Conservation (phyloP, 2,888 invertebrate genomes). For the Bugula neritina region DNA sequence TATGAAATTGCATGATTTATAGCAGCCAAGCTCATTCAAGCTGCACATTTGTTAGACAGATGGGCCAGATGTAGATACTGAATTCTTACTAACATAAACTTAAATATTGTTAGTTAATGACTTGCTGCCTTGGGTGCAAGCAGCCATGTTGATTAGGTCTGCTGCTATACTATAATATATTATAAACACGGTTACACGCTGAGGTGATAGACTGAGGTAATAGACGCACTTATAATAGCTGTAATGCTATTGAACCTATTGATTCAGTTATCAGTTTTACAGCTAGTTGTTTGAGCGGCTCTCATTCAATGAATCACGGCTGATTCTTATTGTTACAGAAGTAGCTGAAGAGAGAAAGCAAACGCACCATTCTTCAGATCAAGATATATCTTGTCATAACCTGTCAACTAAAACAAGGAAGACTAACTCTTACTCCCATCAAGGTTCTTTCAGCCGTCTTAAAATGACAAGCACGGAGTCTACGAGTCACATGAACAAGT, state of each 20-base stretch:
- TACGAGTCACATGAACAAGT: no score
- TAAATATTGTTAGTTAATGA: neutral
- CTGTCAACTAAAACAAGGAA: no score
- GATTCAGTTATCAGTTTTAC: neutral
- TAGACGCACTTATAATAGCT: neutral
- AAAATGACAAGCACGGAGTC: no score
- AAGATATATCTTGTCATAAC: no score
- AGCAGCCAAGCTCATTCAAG: neutral
- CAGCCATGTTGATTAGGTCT: neutral
- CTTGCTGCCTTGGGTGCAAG: neutral
- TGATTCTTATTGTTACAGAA: neutral
- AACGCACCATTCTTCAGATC: no score
- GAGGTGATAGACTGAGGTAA: neutral
- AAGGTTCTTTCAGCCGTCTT: no score
- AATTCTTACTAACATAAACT: no score
- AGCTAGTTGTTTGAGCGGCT: neutral
- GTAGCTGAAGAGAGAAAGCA: neutral
- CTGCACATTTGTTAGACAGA: neutral
- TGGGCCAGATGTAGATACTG: no score
- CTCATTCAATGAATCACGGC: neutral
- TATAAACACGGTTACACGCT: neutral
- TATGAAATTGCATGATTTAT: neutral
- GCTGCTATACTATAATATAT: neutral
- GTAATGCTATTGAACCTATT: neutral
- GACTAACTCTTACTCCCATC: no score